phyloP scores from a whole-genome alignment of 2,888 invertebrate genomes.

The Elegia similella region DNA sequence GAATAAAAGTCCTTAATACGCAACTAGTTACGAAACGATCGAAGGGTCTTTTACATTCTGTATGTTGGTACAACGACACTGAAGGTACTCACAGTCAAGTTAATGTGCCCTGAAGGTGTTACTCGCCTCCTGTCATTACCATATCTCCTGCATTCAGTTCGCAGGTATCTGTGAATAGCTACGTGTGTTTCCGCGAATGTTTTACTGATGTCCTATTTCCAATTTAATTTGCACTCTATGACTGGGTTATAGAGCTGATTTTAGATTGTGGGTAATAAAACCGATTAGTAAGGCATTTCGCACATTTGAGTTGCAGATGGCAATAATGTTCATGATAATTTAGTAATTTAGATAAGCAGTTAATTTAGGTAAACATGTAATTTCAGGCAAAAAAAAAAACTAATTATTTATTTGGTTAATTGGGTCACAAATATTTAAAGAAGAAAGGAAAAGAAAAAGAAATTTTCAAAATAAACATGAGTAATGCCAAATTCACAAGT shows the following conservation, averaged over 20 bases:
- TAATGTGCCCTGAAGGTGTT: constrained; percentile 7
- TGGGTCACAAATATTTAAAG: too few species aligned
- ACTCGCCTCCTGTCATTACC: constrained; percentile 25
- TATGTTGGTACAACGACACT: neutral
- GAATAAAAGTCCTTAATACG: too few species aligned
- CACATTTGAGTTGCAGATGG: neutral
- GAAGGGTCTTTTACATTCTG: too few species aligned
- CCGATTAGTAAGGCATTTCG: constrained; percentile 6
- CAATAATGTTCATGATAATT: neutral
- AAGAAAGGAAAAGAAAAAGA: too few species aligned
- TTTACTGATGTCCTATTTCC: constrained; percentile 2
- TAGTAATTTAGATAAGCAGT: too few species aligned
- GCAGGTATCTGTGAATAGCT: constrained; percentile 33
- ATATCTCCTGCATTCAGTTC: constrained; percentile 31
- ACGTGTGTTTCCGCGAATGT: constrained; percentile 16
- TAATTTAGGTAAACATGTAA: too few species aligned
- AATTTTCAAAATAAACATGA: too few species aligned
- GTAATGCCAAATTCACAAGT: too few species aligned
- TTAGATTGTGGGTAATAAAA: constrained; percentile 14
- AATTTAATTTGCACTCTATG: constrained; percentile 18
- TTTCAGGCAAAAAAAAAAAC: too few species aligned
- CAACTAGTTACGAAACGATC: too few species aligned
- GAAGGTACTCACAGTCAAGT: neutral
- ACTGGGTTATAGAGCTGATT: constrained; percentile 15
- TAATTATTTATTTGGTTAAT: too few species aligned